Evolutionary conservation across 2,888 invertebrate species (phyloP).

Genomic region (Rapana venosa): DNA sequence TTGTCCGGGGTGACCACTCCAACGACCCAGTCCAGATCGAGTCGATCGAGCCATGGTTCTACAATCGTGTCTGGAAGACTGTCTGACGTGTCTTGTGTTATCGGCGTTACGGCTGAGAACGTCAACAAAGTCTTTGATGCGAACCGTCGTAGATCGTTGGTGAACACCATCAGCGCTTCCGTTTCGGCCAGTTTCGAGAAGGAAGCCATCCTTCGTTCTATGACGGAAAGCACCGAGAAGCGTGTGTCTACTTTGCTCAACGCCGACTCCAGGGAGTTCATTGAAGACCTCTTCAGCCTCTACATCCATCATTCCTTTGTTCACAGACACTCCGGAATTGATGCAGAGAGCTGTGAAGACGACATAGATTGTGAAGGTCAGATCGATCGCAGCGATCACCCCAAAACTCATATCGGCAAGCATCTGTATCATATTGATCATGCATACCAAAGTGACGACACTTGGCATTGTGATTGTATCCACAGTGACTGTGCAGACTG

Average conservation of each 20-base stretch:
- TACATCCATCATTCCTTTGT: conserved; percentile 32
- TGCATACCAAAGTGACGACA: neutral
- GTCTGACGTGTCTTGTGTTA: conserved; percentile 36
- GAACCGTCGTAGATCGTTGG: neutral
- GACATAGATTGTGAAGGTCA: neutral
- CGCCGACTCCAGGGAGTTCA: conserved; percentile 37
- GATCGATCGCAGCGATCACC: neutral
- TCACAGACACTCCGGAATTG: neutral
- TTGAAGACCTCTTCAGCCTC: conserved; percentile 38
- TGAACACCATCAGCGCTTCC: neutral
- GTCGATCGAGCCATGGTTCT: neutral
- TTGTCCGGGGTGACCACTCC: conserved; percentile 13
- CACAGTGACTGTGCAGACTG: neutral
- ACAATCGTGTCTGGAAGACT: conserved; percentile 8
- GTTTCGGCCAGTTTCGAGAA: neutral
- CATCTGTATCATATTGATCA: neutral
- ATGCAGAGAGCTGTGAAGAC: neutral
- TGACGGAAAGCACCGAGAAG: neutral
- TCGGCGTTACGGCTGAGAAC: neutral
- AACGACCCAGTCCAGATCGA: neutral
- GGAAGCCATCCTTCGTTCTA: neutral
- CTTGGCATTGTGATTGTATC: neutral
- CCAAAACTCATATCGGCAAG: neutral
- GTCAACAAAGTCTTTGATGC: conserved; percentile 3
- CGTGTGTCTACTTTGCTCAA: conserved; percentile 30